A percentile compares a stretch with the other conserved stretches of the same genome.
Evolutionary conservation across 2,113 vertebrate species (phyloP).

Genomic region (Platichthys stellatus): DNA sequence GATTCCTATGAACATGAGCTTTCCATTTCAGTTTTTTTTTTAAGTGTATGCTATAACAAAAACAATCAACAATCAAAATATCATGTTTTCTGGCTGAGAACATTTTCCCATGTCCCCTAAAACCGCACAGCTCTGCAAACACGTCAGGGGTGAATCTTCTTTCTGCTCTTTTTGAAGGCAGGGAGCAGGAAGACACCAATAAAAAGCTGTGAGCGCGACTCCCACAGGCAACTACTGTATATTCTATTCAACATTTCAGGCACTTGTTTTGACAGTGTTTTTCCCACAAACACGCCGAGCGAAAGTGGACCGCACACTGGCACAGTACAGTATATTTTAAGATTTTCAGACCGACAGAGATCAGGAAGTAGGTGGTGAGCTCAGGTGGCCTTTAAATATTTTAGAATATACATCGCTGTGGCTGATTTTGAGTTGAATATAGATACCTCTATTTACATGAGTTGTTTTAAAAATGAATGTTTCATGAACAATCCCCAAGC

Average conservation of each 20-base stretch:
- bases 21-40: background rate
- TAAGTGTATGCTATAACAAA: background rate
- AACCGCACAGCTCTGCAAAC: constrained; percentile 24
- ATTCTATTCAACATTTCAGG: constrained; percentile 59
- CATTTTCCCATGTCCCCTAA: constrained; percentile 9
- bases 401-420: constrained; percentile 14
- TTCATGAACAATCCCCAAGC: background rate
- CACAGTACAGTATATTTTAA: constrained; percentile 16
- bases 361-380: constrained; percentile 22
- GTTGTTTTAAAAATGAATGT: background rate
- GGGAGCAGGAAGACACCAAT: constrained; percentile 43
- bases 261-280: constrained; percentile 62
- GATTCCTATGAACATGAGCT: background rate
- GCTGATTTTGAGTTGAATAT: background rate
- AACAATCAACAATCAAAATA: background rate
- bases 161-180: constrained; percentile 26
- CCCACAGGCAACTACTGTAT: constrained; percentile 57
- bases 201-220: constrained; percentile 50
- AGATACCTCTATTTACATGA: constrained; percentile 1
- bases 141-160: constrained; percentile 38
- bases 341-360: constrained; percentile 29
- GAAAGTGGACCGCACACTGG: constrained; percentile 22
- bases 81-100: background rate
- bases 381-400: constrained; percentile 19
- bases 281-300: constrained; percentile 30